Percentiles rank a stretch among this genome's conserved stretches.
phyloP scores from a whole-genome alignment of 2,797 vertebrate species.

The Chelon labrosus region DNA sequence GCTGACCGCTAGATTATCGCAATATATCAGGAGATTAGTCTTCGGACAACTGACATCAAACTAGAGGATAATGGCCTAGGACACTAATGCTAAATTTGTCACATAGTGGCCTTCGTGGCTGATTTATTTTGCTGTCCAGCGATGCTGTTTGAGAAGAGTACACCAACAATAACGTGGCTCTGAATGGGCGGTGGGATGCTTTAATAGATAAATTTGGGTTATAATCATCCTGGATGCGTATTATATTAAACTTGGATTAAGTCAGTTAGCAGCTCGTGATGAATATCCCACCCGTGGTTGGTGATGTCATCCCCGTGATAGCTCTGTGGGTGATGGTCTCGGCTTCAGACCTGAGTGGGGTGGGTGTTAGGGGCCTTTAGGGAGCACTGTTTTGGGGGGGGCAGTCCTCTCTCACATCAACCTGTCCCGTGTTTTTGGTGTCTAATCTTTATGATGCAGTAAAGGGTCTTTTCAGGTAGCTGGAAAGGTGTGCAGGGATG shows the following conservation, averaged over 20 bases:
- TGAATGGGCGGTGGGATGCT: background rate
- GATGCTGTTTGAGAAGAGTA: background rate
- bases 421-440: background rate
- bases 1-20: slow-evolving; percentile 36
- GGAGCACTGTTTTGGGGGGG: slow-evolving; percentile 54
- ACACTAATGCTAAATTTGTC: too few species aligned
- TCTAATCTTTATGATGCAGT: slow-evolving; percentile 8
- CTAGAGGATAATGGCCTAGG: background rate
- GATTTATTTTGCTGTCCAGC: background rate
- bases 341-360: slow-evolving; percentile 12
- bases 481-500: background rate
- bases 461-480: background rate
- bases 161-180: background rate
- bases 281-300: background rate
- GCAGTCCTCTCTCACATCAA: slow-evolving; percentile 35
- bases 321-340: slow-evolving; percentile 36
- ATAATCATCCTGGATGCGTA: too few species aligned
- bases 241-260: too few species aligned
- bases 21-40: slow-evolving; percentile 26
- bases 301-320: slow-evolving; percentile 49
- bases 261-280: too few species aligned
- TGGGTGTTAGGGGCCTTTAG: slow-evolving; percentile 47
- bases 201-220: background rate
- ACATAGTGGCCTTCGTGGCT: too few species aligned
- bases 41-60: background rate